Evolutionary conservation across 2,797 vertebrate genomes (phyloP).

Genomic region (Schizopygopsis pylzovi): DNA sequence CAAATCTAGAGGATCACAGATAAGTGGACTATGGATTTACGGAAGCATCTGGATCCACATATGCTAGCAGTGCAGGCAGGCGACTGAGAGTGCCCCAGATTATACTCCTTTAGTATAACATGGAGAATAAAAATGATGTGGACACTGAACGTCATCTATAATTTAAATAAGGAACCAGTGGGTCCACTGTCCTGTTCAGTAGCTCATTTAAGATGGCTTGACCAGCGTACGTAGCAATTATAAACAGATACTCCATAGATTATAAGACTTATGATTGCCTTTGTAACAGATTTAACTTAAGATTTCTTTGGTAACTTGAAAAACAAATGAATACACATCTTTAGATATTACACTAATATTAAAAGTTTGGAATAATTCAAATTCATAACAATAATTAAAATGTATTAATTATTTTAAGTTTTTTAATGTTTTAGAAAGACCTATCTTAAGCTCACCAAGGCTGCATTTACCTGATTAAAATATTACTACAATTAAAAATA

Average conservation of each 20-base stretch:
- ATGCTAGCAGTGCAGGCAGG: slow-evolving; percentile 9
- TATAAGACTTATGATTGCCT: neutral
- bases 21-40: slow-evolving; percentile 34
- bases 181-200: neutral
- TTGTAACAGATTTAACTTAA: neutral
- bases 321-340: neutral
- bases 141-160: slow-evolving; percentile 5
- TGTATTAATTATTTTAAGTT: no score
- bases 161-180: slow-evolving; percentile 2
- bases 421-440: no score
- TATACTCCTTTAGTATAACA: neutral
- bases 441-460: no score
- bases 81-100: slow-evolving; percentile 23
- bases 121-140: slow-evolving; percentile 23
- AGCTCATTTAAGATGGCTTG: neutral
- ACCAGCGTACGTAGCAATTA: neutral
- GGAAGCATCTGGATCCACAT: slow-evolving; percentile 48
- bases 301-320: neutral
- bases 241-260: neutral
- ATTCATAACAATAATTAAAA: neutral
- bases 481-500: no score
- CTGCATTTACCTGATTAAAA: no score
- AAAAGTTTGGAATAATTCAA: neutral
- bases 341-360: neutral
- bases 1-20: slow-evolving; percentile 31